These are phyloP conservation scores for Tupiocoris notatus DNA, from an alignment of 2,888 invertebrate species.

Conservation along the genomic window DNA sequence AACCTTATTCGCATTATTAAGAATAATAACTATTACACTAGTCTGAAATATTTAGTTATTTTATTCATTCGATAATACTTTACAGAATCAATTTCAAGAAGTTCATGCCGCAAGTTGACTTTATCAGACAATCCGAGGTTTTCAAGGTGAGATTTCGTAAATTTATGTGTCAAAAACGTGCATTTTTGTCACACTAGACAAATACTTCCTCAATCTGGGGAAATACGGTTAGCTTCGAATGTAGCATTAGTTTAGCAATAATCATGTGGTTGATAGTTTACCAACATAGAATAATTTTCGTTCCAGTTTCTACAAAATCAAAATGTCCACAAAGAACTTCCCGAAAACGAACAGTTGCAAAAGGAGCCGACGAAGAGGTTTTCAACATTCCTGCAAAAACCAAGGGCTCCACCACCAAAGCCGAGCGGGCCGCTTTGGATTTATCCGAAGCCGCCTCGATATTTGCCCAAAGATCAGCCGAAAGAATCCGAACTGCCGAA, in stretches of 20 bases:
- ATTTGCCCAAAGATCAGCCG: slow-evolving; percentile 39
- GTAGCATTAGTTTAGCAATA: background rate
- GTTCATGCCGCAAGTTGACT: slow-evolving; percentile 64
- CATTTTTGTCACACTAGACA: too few relatives aligned
- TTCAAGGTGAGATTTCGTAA: slow-evolving; percentile 57
- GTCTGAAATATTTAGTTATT: too few relatives aligned
- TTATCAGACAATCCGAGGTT: slow-evolving; percentile 67
- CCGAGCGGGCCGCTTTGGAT: slow-evolving; percentile 42
- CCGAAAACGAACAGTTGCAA: slow-evolving; percentile 56
- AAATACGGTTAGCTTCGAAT: background rate
- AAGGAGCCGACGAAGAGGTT: slow-evolving; percentile 59
- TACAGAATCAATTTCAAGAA: slow-evolving; percentile 69
- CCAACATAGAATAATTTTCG: background rate
- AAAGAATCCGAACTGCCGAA: slow-evolving; percentile 40
- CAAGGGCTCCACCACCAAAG: slow-evolving; percentile 63
- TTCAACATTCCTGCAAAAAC: slow-evolving; percentile 75
- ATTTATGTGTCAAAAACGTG: too few relatives aligned
- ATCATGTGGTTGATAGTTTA: background rate
- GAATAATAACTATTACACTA: too few relatives aligned
- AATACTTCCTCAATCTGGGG: too few relatives aligned
- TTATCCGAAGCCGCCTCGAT: slow-evolving; percentile 43
- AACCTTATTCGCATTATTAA: too few relatives aligned
- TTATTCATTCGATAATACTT: too few relatives aligned
- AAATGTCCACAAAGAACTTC: slow-evolving; percentile 56
- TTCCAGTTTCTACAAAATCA: slow-evolving; percentile 60